These are phyloP conservation scores for Gymnorhina tibicen DNA, from an alignment of 2,113 vertebrate genomes.

Conservation along the genomic window DNA sequence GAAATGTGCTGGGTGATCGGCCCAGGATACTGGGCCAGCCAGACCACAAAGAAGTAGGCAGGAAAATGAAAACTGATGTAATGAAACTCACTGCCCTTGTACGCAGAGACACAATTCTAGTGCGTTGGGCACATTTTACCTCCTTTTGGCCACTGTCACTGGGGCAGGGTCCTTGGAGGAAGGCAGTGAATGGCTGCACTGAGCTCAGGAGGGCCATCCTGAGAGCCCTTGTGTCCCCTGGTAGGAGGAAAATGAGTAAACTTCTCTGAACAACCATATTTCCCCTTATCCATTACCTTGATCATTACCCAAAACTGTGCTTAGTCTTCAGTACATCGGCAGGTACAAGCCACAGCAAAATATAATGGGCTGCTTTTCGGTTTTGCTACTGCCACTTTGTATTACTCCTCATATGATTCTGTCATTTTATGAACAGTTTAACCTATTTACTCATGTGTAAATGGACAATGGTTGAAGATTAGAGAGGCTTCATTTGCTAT, in stretches of 20 bases:
- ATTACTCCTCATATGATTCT: conserved; percentile 36
- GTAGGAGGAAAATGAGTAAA: neutral
- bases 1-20: neutral
- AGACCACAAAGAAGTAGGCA: neutral
- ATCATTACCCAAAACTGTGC: neutral
- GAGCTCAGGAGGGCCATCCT: neutral
- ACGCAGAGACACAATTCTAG: neutral
- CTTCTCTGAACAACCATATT: neutral
- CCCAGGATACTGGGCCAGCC: neutral
- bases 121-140: neutral
- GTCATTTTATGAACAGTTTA: conserved; percentile 39
- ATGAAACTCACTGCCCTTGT: neutral
- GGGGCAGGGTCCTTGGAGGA: neutral
- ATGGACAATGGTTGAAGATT: conserved; percentile 33
- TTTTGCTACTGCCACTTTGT: conserved; percentile 43
- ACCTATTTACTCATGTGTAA: conserved; percentile 62
- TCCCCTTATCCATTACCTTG: neutral
- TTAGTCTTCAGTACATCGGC: neutral
- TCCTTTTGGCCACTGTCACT: neutral
- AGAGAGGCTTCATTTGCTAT: conserved; percentile 49
- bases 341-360: neutral
- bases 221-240: neutral
- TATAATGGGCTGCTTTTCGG: conserved; percentile 1
- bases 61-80: neutral
- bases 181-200: neutral